Evolutionary conservation across 2,113 vertebrate genomes (phyloP), one percentile per base, ranked within the genome.

Genomic region (Rafetus swinhoei): DNA sequence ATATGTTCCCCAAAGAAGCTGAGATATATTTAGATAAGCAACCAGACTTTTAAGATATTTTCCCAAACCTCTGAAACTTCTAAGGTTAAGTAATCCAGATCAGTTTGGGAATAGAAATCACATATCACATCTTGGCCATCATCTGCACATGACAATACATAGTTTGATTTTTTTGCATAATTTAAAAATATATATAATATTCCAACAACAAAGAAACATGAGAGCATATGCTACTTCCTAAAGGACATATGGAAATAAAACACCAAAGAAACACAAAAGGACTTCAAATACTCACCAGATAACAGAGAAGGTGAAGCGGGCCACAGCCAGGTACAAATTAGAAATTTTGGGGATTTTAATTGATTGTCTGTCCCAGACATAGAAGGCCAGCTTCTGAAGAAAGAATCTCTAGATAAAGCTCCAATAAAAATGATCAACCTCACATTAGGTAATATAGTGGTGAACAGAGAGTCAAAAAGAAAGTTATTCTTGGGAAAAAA

Each of bases 191-290:
- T 87, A 59, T n/a, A 14, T 53, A 4, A 83, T 81, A 79, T 29
- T 6, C 7, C 1, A 81, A 88, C 93, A 84, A 57, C 14, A 85
- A 86, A 93, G 3, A 7, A 2, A 59, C n/a, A 79, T 69, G 22
- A 83, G 54, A 86, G 9, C 11, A 92, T 74, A 74, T 16, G 0
- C 9, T 81, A 4, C 80, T 19, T 59, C 27, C 53, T 81, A 14
- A 10, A 45, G 15, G 81, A 69, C 1, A 32, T 1, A 3, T 59
- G 18, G 86, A 56, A 54, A 7, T 19, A 0, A 0, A 69, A 24
- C 32, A 54, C 5, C 45, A 74, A 74, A 81, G 85, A 2, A 87
- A 80, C 55, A 85, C 11, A 56, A 69, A 8, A 74, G 92, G 22
- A 4, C 3, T 2, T 79, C 1, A 0, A 87, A 55, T 25, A 45